Evolutionary conservation across 1,140 invertebrate species (phyloP), one percentile per base, ranked within the genome.

Genomic region (Drosophila asahinai): DNA sequence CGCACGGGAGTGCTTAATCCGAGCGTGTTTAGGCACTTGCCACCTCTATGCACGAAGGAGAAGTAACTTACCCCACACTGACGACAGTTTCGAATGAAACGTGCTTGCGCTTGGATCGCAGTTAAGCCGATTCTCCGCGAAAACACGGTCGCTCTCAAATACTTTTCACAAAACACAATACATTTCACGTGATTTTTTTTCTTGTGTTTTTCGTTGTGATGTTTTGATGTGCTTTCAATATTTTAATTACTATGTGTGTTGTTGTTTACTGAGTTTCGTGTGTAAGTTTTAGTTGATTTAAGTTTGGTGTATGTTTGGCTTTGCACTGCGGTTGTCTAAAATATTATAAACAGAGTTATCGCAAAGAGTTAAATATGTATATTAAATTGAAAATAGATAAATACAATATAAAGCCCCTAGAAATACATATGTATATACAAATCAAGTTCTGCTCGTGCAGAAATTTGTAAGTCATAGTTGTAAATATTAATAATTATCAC

Each of bases 51-150:
- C 33, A 57, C 52, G 52, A 36, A 0, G 14, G 36, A 40, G 19
- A 8, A 70, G 66, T 71, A 77, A 86, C 75, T 86, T 86, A 79
- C 70, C 83, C 83, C 68, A 86, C 65, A 86, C 83, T 65, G 75
- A 48, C 60, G 52, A 79, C 83, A 86, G 83, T 86, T 82, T 86
- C 86, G 40, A 79, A 82, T 70, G 83, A 66, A 82, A 79, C 79
- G 79, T 77, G 72, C 66, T 67, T 54, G 81, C 64, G 81, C 43
- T 72, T 72, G 67, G 80, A 68, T 57, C 75, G 73, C 71, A 63
- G 30, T 57, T 48, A 22, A 33, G 54, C 43, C 49, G 48, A 62
- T 60, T 55, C 58, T 51, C 70, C 54, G 45, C 45, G 43, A 48
- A 42, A 33, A 64, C 25, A 30, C 14, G 36, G 57, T 45, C 45